Evolutionary conservation across 1,140 invertebrate genomes (phyloP).

Genomic region (Tetraneura akinire): DNA sequence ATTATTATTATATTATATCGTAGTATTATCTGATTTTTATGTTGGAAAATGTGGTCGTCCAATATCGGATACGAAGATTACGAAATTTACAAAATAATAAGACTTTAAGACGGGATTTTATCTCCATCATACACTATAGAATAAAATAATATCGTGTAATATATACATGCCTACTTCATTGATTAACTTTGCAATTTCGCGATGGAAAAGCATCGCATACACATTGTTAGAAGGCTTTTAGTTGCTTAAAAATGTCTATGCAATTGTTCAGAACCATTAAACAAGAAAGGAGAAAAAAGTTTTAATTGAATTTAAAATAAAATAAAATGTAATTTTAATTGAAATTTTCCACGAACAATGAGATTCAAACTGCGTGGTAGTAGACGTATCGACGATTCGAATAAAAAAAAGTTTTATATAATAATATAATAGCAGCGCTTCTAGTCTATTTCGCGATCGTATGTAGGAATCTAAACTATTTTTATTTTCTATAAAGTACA

Average conservation of each 20-base stretch:
- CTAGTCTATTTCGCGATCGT: too few relatives aligned
- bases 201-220: neutral
- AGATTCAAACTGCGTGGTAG: neutral
- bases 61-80: neutral
- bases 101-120: neutral
- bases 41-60: too few relatives aligned
- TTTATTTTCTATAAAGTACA: neutral
- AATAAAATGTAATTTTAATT: neutral
- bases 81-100: neutral
- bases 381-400: neutral
- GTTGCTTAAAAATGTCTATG: neutral
- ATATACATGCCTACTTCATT: neutral
- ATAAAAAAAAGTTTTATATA: neutral
- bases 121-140: neutral
- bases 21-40: too few relatives aligned
- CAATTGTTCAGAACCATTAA: neutral
- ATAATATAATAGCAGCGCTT: too few relatives aligned
- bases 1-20: too few relatives aligned
- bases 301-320: neutral
- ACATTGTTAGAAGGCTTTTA: constrained; percentile 17
- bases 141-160: too few relatives aligned
- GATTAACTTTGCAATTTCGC: neutral
- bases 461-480: too few relatives aligned
- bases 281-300: neutral
- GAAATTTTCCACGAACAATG: neutral